These are phyloP conservation scores for Axinella damicornis DNA, from an alignment of 37 sponge, comb jelly and placozoan species.

Conservation along the genomic window DNA sequence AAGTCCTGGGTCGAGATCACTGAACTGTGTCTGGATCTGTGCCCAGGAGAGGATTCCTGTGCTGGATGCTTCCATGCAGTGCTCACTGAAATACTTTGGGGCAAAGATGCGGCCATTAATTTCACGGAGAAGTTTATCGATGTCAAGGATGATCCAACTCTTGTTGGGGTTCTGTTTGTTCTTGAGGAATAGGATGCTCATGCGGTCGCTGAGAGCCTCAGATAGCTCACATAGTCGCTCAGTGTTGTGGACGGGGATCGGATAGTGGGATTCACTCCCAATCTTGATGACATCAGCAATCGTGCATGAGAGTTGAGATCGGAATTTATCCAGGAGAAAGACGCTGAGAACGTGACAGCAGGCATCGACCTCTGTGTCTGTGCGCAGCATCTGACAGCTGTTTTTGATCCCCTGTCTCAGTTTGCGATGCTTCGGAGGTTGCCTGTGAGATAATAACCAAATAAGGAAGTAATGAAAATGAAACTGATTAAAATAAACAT, in stretches of 20 bases:
- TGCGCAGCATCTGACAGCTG: conserved; percentile 23
- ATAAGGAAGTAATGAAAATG: not conserved
- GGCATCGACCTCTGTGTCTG: conserved; percentile 16
- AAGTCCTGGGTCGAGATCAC: conserved; percentile 31
- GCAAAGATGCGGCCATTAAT: conserved; percentile 56
- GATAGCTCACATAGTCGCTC: conserved; percentile 40
- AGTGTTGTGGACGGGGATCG: conserved; percentile 23
- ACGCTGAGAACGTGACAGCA: conserved; percentile 53
- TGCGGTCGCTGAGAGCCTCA: conserved; percentile 29
- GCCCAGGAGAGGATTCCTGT: conserved; percentile 38
- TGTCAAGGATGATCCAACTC: conserved; percentile 57
- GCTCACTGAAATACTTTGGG: conserved; percentile 11
- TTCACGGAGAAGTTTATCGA: conserved; percentile 31
- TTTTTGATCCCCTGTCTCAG: conserved; percentile 12
- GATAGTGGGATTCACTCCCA: conserved; percentile 17
- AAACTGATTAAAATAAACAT: not conserved
- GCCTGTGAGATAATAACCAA: not conserved
- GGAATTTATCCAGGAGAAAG: conserved; percentile 25
- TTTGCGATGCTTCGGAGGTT: conserved; percentile 8
- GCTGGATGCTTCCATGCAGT: not conserved
- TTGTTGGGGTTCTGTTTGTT: not conserved
- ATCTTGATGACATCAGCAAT: conserved; percentile 19
- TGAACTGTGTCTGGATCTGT: conserved; percentile 5
- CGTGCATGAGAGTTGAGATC: conserved; percentile 5
- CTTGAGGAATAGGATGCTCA: conserved; percentile 39